Evolutionary conservation across 2,797 vertebrate species (phyloP).

Genomic region (Craterocephalus amniculus): DNA sequence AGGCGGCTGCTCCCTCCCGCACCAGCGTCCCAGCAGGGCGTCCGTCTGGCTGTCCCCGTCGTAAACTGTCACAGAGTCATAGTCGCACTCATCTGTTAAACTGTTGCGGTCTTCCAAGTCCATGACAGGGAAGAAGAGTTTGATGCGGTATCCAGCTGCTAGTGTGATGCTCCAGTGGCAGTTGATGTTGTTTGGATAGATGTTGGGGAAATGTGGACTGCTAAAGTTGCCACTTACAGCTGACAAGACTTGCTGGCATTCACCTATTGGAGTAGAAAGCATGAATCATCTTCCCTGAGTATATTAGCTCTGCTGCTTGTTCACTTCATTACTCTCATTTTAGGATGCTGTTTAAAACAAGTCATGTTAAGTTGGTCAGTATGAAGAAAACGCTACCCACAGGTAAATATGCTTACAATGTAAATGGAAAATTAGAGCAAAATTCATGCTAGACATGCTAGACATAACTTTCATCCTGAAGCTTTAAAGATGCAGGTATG

Average conservation of each 20-base stretch:
- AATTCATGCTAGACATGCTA: neutral
- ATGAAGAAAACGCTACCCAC: neutral
- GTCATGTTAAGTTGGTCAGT: neutral
- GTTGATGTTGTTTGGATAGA: conserved; percentile 97
- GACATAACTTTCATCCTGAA: neutral
- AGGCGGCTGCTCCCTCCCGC: conserved; percentile 84
- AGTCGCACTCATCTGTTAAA: conserved; percentile 89
- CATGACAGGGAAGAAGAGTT: conserved; percentile 89
- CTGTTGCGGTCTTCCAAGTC: conserved; percentile 93
- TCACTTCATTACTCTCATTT: neutral
- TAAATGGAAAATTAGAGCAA: neutral
- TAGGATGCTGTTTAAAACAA: neutral
- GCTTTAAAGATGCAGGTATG: neutral
- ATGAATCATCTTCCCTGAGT: conserved; percentile 2
- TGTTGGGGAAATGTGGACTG: conserved; percentile 91
- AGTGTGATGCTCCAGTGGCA: conserved; percentile 95
- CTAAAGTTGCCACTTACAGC: conserved; percentile 90
- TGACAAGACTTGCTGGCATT: conserved; percentile 92
- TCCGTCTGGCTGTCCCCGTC: conserved; percentile 86
- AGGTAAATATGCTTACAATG: neutral
- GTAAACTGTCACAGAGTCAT: conserved; percentile 88
- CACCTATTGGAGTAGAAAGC: conserved; percentile 77
- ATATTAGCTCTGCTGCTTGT: neutral
- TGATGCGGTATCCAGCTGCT: conserved; percentile 87
- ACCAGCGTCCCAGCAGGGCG: conserved; percentile 89